phyloP scores from a whole-genome alignment of 2,888 invertebrate genomes.

The Rhagium mordax region DNA sequence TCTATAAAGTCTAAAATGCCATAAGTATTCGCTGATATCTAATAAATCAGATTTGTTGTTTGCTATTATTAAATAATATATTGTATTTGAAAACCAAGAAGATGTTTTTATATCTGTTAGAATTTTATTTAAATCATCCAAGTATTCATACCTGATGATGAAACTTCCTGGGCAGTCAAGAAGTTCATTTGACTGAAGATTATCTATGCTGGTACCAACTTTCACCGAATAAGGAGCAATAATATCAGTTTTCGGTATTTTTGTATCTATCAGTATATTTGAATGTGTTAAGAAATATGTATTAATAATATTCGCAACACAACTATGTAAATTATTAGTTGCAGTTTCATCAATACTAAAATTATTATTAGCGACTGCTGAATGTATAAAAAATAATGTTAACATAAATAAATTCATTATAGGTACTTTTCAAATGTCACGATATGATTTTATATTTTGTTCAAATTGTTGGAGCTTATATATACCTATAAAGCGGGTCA shows the following conservation, averaged over 20 bases:
- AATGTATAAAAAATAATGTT: background rate
- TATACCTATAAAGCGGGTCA: background rate
- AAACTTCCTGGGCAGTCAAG: slow-evolving; percentile 6
- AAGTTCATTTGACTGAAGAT: background rate
- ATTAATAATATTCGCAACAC: background rate
- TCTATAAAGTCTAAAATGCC: slow-evolving; percentile 15
- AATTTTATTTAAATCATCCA: slow-evolving; percentile 18
- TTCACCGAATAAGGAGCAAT: background rate
- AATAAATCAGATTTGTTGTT: slow-evolving; percentile 8
- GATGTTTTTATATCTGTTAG: slow-evolving; percentile 13
- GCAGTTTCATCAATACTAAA: background rate
- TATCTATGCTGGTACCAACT: background rate
- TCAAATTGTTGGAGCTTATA: background rate
- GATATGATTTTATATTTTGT: background rate
- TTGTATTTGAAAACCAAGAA: slow-evolving; percentile 20
- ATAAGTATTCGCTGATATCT: slow-evolving; percentile 8
- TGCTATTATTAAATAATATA: slow-evolving; percentile 25
- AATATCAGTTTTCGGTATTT: background rate
- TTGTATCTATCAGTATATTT: background rate
- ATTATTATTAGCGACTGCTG: background rate
- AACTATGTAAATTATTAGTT: background rate
- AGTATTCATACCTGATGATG: slow-evolving; percentile 7
- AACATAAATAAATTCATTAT: background rate
- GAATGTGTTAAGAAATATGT: background rate
- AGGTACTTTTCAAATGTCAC: too few relatives aligned